A percentile compares a stretch with the other conserved stretches of the same genome.
Conservation (phyloP, 2,888 invertebrate species). For the Abscondita cerata region DNA sequence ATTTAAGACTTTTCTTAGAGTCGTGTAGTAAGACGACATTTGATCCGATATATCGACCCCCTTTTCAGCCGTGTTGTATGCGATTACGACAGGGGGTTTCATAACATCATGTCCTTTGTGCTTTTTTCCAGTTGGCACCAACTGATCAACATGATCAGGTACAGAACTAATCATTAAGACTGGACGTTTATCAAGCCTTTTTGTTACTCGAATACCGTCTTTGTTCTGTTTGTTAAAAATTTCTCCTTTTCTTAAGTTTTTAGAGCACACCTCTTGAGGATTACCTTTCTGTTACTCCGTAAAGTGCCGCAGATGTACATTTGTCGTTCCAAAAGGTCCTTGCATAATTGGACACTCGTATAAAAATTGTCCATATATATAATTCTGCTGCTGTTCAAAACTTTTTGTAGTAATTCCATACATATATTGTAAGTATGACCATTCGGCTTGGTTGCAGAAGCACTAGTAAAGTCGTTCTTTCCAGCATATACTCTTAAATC, state of each 20-base stretch:
- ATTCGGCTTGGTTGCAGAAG: neutral
- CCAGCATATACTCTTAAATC: constrained; percentile 38
- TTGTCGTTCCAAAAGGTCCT: constrained; percentile 6
- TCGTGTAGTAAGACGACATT: constrained; percentile 18
- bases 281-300: neutral
- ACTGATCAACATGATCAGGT: neutral
- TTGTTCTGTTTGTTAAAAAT: neutral
- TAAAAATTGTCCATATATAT: constrained; percentile 47
- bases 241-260: constrained; percentile 11
- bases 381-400: constrained; percentile 33
- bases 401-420: constrained; percentile 1
- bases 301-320: neutral
- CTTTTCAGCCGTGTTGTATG: constrained; percentile 9
- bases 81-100: constrained; percentile 9
- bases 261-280: neutral
- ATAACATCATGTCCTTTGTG: neutral
- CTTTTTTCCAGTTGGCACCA: neutral
- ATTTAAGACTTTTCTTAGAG: constrained; percentile 11
- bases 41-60: constrained; percentile 15
- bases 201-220: neutral
- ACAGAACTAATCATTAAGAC: constrained; percentile 6
- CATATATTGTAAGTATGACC: constrained; percentile 8
- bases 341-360: constrained; percentile 13
- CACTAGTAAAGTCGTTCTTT: constrained; percentile 10
- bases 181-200: constrained; percentile 5